These are phyloP conservation scores for Thera britannica DNA, from an alignment of 2,888 invertebrate species.

Conservation along the genomic window DNA sequence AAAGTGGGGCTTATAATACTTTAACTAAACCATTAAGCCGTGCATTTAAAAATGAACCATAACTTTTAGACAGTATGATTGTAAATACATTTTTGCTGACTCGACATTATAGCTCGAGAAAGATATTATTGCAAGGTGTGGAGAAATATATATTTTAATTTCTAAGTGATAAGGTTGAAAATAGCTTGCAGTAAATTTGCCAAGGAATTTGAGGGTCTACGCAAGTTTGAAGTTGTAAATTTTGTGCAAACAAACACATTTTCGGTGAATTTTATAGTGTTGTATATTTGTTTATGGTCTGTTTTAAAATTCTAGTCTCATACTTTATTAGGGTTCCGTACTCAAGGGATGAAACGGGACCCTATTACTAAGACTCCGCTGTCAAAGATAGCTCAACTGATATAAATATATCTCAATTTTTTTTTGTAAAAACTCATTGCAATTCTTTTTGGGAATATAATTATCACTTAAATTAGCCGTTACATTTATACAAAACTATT, in stretches of 20 bases:
- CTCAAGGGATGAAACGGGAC: too few species aligned
- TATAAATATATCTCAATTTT: too few species aligned
- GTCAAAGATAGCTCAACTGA: too few species aligned
- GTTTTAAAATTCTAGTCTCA: background rate
- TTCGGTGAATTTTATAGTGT: conserved; percentile 38
- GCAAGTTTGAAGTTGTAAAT: conserved; percentile 32
- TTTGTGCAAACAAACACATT: conserved; percentile 39
- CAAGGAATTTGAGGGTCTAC: background rate
- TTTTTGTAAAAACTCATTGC: too few species aligned
- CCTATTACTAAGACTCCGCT: too few species aligned
- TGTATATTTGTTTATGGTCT: conserved; percentile 39
- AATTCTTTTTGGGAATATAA: too few species aligned
- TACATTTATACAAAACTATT: too few species aligned
- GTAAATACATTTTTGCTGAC: background rate
- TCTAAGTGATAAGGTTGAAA: conserved; percentile 22
- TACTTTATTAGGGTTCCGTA: conserved; percentile 11
- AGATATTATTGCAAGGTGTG: background rate
- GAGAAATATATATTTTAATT: background rate
- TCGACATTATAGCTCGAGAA: background rate
- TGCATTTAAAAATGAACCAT: background rate
- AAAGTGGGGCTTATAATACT: background rate
- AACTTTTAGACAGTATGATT: background rate
- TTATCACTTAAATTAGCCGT: too few species aligned
- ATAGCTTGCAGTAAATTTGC: conserved; percentile 12
- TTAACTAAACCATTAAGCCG: background rate